A percentile compares a stretch with the other conserved stretches of the same genome.
These are phyloP conservation scores for Maconellicoccus hirsutus DNA, from an alignment of 1,140 invertebrate genomes.

Conservation along the genomic window DNA sequence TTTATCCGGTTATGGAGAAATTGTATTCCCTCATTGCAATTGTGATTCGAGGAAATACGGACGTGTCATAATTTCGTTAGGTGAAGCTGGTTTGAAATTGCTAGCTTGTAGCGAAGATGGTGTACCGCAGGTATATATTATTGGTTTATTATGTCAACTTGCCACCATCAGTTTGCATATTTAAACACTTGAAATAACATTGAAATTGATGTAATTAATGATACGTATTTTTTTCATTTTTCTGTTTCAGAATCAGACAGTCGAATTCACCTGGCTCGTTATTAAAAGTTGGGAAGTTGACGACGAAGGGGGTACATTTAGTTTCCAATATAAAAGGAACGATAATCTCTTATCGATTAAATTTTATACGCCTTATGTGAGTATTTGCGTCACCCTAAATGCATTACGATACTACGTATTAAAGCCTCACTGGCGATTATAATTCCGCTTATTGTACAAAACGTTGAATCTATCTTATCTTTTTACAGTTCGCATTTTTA, in stretches of 20 bases:
- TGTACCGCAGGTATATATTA: slow-evolving; percentile 48
- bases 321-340: slow-evolving; percentile 70
- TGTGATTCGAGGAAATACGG: slow-evolving; percentile 88
- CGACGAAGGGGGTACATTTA: slow-evolving; percentile 81
- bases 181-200: not conserved
- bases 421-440: slow-evolving; percentile 22
- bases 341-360: slow-evolving; percentile 76
- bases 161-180: not conserved
- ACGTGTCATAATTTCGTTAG: slow-evolving; percentile 71
- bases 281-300: slow-evolving; percentile 77
- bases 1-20: slow-evolving; percentile 79
- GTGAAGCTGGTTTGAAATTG: slow-evolving; percentile 61
- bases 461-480: slow-evolving; percentile 25
- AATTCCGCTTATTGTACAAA: slow-evolving; percentile 5
- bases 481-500: slow-evolving; percentile 77
- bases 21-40: slow-evolving; percentile 89
- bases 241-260: slow-evolving; percentile 51
- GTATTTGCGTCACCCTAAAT: slow-evolving; percentile 34
- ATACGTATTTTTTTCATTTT: slow-evolving; percentile 23
- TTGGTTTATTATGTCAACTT: not conserved
- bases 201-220: slow-evolving; percentile 25
- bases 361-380: slow-evolving; percentile 85
- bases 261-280: slow-evolving; percentile 70
- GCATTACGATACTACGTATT: slow-evolving; percentile 23
- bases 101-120: slow-evolving; percentile 82